phyloP scores from a whole-genome alignment of 2,797 vertebrate genomes.

The Chelidonichthys spinosus region DNA sequence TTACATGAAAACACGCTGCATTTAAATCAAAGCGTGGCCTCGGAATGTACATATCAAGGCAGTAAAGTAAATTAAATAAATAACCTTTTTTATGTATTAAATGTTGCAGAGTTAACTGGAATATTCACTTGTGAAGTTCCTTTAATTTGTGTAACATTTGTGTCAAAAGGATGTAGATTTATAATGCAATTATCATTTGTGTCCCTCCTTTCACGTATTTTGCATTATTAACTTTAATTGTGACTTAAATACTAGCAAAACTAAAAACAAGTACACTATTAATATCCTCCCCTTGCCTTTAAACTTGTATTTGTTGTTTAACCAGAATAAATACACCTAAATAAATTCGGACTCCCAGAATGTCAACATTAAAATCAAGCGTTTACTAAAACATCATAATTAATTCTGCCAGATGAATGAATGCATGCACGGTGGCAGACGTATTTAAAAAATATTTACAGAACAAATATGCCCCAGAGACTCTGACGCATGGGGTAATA shows the following conservation, averaged over 20 bases:
- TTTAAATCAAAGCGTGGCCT: neutral
- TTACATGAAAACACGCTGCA: neutral
- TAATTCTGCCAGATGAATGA: constrained; percentile 61
- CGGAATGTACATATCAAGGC: neutral
- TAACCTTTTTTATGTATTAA: constrained; percentile 8
- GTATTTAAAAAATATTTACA: constrained; percentile 59
- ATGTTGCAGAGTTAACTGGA: neutral
- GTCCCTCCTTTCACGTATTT: neutral
- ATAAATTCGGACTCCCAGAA: constrained; percentile 28
- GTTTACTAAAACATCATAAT: constrained; percentile 67
- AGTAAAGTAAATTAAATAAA: neutral
- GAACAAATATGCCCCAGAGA: constrained; percentile 69
- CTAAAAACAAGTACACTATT: constrained; percentile 15
- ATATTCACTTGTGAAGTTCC: neutral
- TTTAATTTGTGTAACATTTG: constrained; percentile 6
- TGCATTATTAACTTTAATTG: constrained; percentile 9
- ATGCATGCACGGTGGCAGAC: constrained; percentile 25
- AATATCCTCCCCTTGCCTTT: constrained; percentile 16
- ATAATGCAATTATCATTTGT: constrained; percentile 7
- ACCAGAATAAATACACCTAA: constrained; percentile 38
- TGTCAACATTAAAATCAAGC: constrained; percentile 62
- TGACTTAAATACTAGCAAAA: constrained; percentile 1
- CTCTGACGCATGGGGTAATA: constrained; percentile 53
- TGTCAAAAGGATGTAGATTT: constrained; percentile 1
- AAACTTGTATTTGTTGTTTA: constrained; percentile 30